Evolutionary conservation across 2,888 invertebrate genomes (phyloP).

Genomic region (Xestoiulus laeticollis): DNA sequence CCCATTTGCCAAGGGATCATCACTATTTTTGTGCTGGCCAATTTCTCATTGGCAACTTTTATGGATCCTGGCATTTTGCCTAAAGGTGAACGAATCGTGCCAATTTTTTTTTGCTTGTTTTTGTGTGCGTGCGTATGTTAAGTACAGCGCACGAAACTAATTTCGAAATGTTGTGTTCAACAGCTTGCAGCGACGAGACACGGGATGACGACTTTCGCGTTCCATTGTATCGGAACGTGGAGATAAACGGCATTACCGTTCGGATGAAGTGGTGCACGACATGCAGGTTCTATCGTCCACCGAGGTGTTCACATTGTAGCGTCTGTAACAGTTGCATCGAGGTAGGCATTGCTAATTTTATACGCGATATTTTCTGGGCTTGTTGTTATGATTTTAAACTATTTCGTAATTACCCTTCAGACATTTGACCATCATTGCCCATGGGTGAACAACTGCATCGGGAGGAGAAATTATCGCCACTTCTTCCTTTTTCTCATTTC

Average conservation of each 20-base stretch:
- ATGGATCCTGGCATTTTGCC: conserved; percentile 99
- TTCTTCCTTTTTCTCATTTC: conserved; percentile 99
- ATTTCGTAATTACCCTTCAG: conserved; percentile 70
- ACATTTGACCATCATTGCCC: conserved; percentile 99
- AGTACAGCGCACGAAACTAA: neutral
- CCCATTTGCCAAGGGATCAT: conserved; percentile 93
- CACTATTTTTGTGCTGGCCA: conserved; percentile 96
- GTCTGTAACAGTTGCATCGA: conserved; percentile 99
- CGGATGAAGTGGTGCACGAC: conserved; percentile 99
- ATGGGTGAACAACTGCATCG: conserved; percentile 98
- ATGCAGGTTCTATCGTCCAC: conserved; percentile 99
- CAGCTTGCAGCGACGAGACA: conserved; percentile 96
- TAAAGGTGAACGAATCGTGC: conserved; percentile 75
- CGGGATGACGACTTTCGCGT: conserved; percentile 97
- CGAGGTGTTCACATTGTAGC: conserved; percentile 98
- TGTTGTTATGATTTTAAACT: neutral
- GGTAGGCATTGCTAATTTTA: conserved; percentile 67
- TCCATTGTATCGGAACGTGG: conserved; percentile 95
- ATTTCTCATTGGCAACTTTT: conserved; percentile 98
- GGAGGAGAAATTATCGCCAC: conserved; percentile 95
- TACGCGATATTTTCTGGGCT: neutral
- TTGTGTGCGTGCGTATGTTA: neutral
- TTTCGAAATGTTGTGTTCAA: too few relatives aligned
- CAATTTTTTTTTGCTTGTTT: neutral
- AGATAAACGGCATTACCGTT: conserved; percentile 97